Base-by-base conservation (phyloP, 2,113 vertebrate species). In the Oceanites oceanicus region DNA sequence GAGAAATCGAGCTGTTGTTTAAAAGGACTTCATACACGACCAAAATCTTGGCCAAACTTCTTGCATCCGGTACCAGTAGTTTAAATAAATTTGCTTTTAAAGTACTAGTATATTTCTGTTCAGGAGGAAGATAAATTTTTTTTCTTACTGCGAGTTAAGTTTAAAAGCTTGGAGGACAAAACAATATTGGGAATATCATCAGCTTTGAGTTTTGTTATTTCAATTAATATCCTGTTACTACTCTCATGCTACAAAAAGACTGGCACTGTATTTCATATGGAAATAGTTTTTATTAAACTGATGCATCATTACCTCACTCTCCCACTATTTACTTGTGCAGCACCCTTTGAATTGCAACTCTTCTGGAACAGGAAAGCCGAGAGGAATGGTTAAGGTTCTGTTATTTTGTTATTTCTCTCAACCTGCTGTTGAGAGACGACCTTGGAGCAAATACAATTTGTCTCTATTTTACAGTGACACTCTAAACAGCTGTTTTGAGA, bases 21-120 rank as follows among this genome's bases (percentile, higher is more conserved):
- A 44, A 23, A 80, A 44, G 6, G 1, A 52, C 53, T 67, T 84
- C 20, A 73, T 4, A 36, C 5, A 62, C 0, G 0, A 63, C 44
- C 47, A 59, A 82, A 65, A 47, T 20, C 1, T 10, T 62, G 30
- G 30, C 66, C 6, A 4, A 56, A 72, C 3, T 61, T 52, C 65
- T 49, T 42, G 30, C 29, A 75, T 13, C 32, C 32, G 18, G 7
- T 29, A 55, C 23, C n/a, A 16, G 8, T 22, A 68, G 49, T 73
- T 61, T 32, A 36, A 42, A 27, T 25, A 25, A 73, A 65, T 32
- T 32, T 73, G 15, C 70, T 73, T 84, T 63, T 25, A 73, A 29
- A 30, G 10, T 61, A 65, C 16, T 67, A 56, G 6, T 6, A 0
- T 75, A 55, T 32, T 61, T 76, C 47, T 75, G 3, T 16, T 42